Conservation (phyloP, 2,113 vertebrate genomes). For the Potamarius usumacintae region DNA sequence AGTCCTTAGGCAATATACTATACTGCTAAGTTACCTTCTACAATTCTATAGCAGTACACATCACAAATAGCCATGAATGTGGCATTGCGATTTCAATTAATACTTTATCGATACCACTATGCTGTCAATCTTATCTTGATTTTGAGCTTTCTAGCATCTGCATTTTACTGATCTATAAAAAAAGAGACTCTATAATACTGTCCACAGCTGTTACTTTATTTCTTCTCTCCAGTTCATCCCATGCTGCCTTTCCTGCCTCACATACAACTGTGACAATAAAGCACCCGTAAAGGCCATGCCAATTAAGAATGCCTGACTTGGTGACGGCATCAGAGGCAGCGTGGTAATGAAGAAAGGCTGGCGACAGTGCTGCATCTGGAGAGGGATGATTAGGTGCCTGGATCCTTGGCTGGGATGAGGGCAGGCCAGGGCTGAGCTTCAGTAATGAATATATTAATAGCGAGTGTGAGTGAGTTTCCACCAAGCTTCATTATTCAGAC, state of each 20-base stretch:
- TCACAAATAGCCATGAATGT: background rate
- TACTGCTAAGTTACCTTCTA: background rate
- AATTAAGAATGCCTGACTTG: constrained; percentile 51
- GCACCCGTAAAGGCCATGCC: constrained; percentile 44
- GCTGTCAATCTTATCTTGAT: background rate
- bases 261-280: constrained; percentile 42
- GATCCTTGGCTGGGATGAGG: constrained; percentile 50
- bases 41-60: background rate
- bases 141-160: background rate
- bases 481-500: constrained; percentile 68
- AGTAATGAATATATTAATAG: constrained; percentile 67
- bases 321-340: constrained; percentile 47
- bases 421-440: constrained; percentile 48
- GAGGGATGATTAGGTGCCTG: constrained; percentile 53
- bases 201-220: background rate
- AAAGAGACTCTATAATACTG: background rate
- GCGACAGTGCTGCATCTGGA: constrained; percentile 39
- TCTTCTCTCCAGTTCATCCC: background rate
- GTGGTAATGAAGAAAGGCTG: constrained; percentile 47
- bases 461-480: constrained; percentile 52
- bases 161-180: background rate
- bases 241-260: constrained; percentile 3
- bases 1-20: constrained; percentile 23
- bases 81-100: background rate
- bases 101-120: background rate